Percentiles rank a stretch among this genome's conserved stretches.
phyloP scores from a whole-genome alignment of 2,888 invertebrate species.

The Exocentrus adspersus region DNA sequence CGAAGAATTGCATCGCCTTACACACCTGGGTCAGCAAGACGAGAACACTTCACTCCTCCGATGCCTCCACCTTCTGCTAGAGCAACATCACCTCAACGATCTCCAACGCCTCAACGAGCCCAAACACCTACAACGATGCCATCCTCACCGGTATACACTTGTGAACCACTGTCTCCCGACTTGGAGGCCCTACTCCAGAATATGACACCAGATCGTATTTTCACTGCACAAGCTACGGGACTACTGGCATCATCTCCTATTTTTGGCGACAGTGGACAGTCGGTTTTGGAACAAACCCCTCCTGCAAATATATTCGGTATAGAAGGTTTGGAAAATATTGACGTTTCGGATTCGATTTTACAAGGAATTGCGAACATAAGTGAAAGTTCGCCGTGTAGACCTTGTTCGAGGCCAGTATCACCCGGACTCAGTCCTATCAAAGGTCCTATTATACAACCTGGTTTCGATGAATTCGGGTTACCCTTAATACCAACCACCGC shows the following conservation, averaged over 20 bases:
- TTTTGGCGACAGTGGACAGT: background rate
- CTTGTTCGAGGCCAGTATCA: background rate
- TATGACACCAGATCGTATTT: background rate
- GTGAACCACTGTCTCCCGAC: background rate
- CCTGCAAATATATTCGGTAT: background rate
- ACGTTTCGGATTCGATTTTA: background rate
- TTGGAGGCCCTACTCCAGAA: background rate
- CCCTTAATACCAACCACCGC: no score
- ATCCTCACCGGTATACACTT: background rate
- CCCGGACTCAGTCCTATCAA: background rate
- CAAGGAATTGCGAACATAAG: background rate
- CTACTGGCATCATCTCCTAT: background rate
- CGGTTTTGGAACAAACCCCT: background rate
- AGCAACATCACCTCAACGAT: background rate
- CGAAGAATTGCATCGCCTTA: background rate
- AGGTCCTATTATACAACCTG: background rate
- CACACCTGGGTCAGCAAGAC: background rate
- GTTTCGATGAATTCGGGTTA: background rate
- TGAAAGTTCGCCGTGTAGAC: background rate
- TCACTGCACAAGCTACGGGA: background rate
- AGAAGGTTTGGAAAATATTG: background rate
- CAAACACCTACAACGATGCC: background rate
- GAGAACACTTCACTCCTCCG: slow-evolving; percentile 1
- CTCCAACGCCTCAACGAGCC: background rate
- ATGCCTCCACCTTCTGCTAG: background rate